Base-by-base conservation (phyloP, 64 coral and sea anemone species). In the Montipora foliosa region DNA sequence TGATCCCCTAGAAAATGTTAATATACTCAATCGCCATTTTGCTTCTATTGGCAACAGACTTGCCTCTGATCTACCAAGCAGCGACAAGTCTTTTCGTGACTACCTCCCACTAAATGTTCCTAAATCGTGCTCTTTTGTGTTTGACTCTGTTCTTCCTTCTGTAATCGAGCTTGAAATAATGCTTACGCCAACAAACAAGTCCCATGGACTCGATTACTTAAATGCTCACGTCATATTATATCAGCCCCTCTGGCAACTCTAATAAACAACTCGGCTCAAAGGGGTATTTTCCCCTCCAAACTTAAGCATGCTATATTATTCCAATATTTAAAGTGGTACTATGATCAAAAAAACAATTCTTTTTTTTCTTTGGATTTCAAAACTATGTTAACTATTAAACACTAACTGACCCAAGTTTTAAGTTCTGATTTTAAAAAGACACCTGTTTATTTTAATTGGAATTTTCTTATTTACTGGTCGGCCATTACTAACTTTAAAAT, bases 1-100 rank as follows among this genome's bases (percentile, higher is more conserved):
- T 11, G 68, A 73, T 87, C 64, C 81, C 17, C 64, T 55, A 48
- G 68, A 87, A 47, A 69, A 55, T 67, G 21, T 82, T 64, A 53
- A 93, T 17, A 87, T 87, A 17, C 44, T 81, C 21, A 88, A 88
- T 60, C n/a, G 22, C 19, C 61, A 80, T 81, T 93, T 93, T 79
- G 75, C 84, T 21, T 74, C 80, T 57, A 85, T 93, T 21, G 82
- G 84, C 25, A 55, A 76, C 70, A 60, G 75, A 64, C 91, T 88
- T 24, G 89, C 76, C 29, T 78, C 74, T 14, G 76, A 90, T 44
- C 24, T 90, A 49, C 88, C 75, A 79, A 47, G 37, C 46, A 90
- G 75, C 17, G 59, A 67, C 48, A 78, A 90, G 77, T 29, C 24
- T 47, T 90, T 90, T 62, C 77, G 68, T 75, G 68, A 88, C 51